Base-by-base conservation (phyloP, 2,888 invertebrate genomes). In the Scelioninae gen. 2 region DNA sequence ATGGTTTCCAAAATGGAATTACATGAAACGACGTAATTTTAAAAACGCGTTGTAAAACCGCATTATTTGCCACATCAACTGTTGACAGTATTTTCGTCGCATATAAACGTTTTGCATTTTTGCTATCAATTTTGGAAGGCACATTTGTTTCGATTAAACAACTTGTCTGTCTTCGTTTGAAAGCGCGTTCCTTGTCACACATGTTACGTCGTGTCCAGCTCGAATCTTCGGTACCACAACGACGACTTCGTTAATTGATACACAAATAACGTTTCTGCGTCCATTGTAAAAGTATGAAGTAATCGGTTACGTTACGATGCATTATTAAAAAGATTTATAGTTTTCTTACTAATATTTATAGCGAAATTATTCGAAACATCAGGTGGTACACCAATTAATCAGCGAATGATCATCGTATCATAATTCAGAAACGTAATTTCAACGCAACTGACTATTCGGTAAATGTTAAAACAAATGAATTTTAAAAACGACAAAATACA, bases 301-400 rank as follows among this genome's bases (percentile, higher is more conserved):
- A 60, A 60, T 60, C 37, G 46, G 46, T 60, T 60, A 60, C 60
- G 46, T 33, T 52, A 58, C 39, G 50, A 50, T 31, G 39, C 50
- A 41, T 61, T 61, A 61, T 61, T 61, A 61, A 48, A 43, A 70
- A 70, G 70, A 70, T 70, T 70, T 70, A 70, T 70, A 22, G 63
- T 43, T 63, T 70, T 70, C 57, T 25, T 58, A 63, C 70, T 45
- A 63, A 70, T 70, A 63, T 70, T 70, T 70, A 70, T 64, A 41
- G 61, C 48, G 45, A 22, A 58, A 57, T 70, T 64, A 48, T 57
- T 28, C 63, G 2, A 43, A 28, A 13, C 18, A 55, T 43, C 50
- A 63, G 55, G 33, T 55, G 55, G 25, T 22, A 57, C 39, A 43
- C 61, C 52, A 63, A 63, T 70, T 48, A 70, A 64, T 63, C 70